These are phyloP conservation scores for Radopholus similis DNA, from an alignment of 1,140 invertebrate species.

Conservation along the genomic window DNA sequence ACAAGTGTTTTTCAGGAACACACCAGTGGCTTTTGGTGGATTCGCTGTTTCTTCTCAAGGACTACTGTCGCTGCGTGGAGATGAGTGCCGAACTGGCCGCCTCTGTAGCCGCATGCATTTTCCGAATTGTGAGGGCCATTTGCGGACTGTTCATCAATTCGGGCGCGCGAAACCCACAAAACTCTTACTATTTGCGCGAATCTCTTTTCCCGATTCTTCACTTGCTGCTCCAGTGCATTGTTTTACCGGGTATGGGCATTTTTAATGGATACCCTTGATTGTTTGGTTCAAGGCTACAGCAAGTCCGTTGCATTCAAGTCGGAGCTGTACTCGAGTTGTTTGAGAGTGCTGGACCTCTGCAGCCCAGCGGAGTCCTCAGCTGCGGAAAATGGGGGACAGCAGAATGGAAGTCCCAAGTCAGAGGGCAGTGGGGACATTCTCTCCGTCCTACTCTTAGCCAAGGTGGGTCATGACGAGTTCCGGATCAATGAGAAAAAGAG, in stretches of 20 bases:
- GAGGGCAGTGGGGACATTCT: no score
- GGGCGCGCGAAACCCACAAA: background rate
- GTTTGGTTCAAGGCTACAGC: conserved; percentile 21
- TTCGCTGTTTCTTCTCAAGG: conserved; percentile 22
- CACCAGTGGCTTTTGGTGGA: conserved; percentile 23
- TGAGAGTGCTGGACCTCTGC: conserved; percentile 27
- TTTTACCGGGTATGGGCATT: conserved; percentile 24
- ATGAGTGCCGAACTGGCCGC: conserved; percentile 24
- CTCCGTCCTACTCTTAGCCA: background rate
- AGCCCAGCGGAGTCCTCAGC: no score
- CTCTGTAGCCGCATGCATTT: conserved; percentile 24
- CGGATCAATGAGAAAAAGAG: background rate
- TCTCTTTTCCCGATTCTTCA: conserved; percentile 9
- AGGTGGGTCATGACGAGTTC: background rate
- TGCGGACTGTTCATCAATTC: conserved; percentile 7
- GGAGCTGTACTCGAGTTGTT: conserved; percentile 28
- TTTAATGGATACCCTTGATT: background rate
- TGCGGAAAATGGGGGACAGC: background rate
- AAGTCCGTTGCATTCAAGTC: conserved; percentile 29
- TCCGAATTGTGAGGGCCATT: conserved; percentile 22
- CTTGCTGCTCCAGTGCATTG: conserved; percentile 19
- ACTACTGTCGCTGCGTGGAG: conserved; percentile 25
- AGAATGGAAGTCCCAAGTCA: no score
- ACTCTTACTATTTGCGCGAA: conserved; percentile 1
- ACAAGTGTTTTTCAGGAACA: conserved; percentile 6